These are phyloP conservation scores for Zaprionus inermis DNA, from an alignment of 1,140 invertebrate species.

Conservation along the genomic window DNA sequence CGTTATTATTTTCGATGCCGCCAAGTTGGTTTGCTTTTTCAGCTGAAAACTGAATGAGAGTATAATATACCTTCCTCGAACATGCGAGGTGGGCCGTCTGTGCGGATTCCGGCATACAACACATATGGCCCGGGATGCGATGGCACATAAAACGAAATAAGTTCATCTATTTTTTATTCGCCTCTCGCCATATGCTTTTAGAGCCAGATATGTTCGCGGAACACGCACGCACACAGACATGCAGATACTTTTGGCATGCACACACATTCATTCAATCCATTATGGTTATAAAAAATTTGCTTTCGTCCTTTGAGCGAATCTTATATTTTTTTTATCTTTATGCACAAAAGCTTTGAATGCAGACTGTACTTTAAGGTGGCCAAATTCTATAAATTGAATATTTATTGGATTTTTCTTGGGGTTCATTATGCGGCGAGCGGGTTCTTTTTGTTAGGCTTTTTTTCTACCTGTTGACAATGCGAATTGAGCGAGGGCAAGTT, in stretches of 20 bases:
- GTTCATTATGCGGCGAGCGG: conserved; percentile 40
- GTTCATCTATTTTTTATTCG: conserved; percentile 76
- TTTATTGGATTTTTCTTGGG: conserved; percentile 62
- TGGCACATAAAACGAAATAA: conserved; percentile 41
- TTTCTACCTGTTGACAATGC: conserved; percentile 32
- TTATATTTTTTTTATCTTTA: conserved; percentile 17
- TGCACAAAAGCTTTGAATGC: conserved; percentile 6
- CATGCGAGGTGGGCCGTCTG: conserved; percentile 10
- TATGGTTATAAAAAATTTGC: conserved; percentile 43
- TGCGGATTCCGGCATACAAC: conserved; percentile 7
- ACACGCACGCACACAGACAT: neutral
- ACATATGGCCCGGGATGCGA: conserved; percentile 12
- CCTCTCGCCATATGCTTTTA: conserved; percentile 54
- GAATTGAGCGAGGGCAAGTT: conserved; percentile 23
- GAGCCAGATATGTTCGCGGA: conserved; percentile 33
- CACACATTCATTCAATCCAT: conserved; percentile 25
- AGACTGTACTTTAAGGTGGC: conserved; percentile 29
- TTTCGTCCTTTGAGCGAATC: conserved; percentile 15
- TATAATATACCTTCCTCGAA: conserved; percentile 14
- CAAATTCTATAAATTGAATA: conserved; percentile 66
- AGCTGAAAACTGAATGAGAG: conserved; percentile 33
- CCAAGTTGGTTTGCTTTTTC: conserved; percentile 8
- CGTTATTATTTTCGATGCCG: conserved; percentile 46
- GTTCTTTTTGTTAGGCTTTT: conserved; percentile 37
- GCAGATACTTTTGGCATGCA: conserved; percentile 19